phyloP scores from a whole-genome alignment of 2,888 invertebrate genomes.

The Allophyes oxyacanthae region DNA sequence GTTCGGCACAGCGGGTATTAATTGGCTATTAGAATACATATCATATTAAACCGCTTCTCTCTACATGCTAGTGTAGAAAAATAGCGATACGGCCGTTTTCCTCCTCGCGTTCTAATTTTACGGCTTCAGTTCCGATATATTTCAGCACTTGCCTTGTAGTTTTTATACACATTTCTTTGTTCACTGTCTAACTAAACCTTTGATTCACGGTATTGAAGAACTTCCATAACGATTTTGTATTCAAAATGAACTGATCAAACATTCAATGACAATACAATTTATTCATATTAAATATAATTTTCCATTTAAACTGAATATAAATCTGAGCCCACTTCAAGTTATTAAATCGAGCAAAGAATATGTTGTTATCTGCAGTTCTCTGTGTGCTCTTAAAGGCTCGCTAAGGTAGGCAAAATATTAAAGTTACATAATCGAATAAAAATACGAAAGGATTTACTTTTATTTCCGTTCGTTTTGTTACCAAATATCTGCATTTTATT shows the following conservation, averaged over 20 bases:
- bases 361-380: no score
- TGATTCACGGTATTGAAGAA: no score
- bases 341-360: no score
- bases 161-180: no score
- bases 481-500: slow-evolving; percentile 48
- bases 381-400: not conserved
- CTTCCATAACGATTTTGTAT: no score
- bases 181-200: no score
- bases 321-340: no score
- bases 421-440: slow-evolving; percentile 9
- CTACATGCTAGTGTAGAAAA: slow-evolving; percentile 14
- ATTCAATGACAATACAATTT: no score
- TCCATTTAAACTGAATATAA: no score
- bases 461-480: slow-evolving; percentile 27
- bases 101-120: slow-evolving; percentile 7
- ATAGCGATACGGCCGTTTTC: slow-evolving; percentile 13
- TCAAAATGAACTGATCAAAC: no score
- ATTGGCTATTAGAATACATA: slow-evolving; percentile 49
- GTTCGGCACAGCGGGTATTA: slow-evolving; percentile 49
- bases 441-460: slow-evolving; percentile 32
- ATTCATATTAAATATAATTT: no score
- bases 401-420: slow-evolving; percentile 1
- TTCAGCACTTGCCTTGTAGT: no score
- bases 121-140: not conserved
- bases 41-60: slow-evolving; percentile 26